Base-by-base conservation (phyloP, 2,113 vertebrate genomes). In the Halcyon senegalensis region DNA sequence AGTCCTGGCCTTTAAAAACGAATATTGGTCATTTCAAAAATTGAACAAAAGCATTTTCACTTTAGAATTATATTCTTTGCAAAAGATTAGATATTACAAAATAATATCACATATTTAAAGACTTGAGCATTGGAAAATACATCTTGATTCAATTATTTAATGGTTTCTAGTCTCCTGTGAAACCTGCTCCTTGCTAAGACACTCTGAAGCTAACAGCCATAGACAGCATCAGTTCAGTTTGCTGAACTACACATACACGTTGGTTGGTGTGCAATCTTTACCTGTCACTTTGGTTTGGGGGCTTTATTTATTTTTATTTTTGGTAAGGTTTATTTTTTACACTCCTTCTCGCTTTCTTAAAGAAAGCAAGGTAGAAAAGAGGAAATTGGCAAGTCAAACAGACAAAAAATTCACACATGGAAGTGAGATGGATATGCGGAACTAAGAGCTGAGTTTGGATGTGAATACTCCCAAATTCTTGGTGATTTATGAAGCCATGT, bases 1-100 rank as follows among this genome's bases (percentile, higher is more conserved):
- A 99, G 98, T 91, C 99, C 99, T 60, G 99, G 99, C 97, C 99
- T 99, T 97, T 63, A 91, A 89, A 95, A 89, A 96, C 56, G 84
- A 89, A 89, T 59, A 48, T 82, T 35, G 69, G 72, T 95, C 51
- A 97, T 79, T 90, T 72, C 35, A 85, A 68, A 84, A 77, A 60
- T 58, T 1, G 83, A 92, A 63, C 35, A 83, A 39, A 63, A 87
- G 30, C 53, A 53, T 88, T 94, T 82, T 44, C 72, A 78, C n/a
- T 77, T 19, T 67, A 67, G 44, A 77, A 27, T 18, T 21, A 51
- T 13, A 27, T 23, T 66, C 35, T 41, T 82, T 63, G 60, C 11
- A 79, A 84, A 82, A 2, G 1, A 10, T 20, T 51, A 83, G 23
- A 37, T 56, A 69, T 23, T 60, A 44, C 8, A 48, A 77, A 74